Evolutionary conservation across 2,113 vertebrate genomes (phyloP).

Genomic region (Semnornis frantzii): DNA sequence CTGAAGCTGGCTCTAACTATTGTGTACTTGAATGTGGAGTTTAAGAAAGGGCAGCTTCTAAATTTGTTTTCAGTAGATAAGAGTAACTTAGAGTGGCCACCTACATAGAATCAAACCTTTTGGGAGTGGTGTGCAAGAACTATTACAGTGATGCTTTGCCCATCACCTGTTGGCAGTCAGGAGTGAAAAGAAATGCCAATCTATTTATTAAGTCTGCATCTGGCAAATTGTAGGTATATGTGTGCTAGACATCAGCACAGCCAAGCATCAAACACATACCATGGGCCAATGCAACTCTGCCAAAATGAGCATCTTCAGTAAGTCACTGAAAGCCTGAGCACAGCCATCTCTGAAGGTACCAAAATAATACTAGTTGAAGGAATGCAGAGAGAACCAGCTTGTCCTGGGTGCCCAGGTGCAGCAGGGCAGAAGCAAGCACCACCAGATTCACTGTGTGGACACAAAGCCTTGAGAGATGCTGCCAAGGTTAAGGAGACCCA

Average conservation of each 20-base stretch:
- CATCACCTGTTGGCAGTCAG: constrained; percentile 20
- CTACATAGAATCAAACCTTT: neutral
- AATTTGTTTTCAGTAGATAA: constrained; percentile 60
- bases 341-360: neutral
- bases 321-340: neutral
- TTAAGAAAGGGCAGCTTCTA: constrained; percentile 54
- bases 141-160: neutral
- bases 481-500: constrained; percentile 24
- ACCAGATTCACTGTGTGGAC: neutral
- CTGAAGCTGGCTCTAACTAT: constrained; percentile 11
- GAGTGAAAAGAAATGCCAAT: constrained; percentile 15
- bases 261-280: neutral
- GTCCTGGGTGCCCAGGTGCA: neutral
- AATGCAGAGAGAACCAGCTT: neutral
- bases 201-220: neutral
- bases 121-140: neutral
- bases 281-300: neutral
- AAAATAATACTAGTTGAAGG: neutral
- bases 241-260: neutral
- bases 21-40: constrained; percentile 39
- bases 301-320: neutral
- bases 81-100: constrained; percentile 37
- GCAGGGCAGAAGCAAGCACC: neutral
- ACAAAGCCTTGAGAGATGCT: neutral
- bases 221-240: neutral